Evolutionary conservation across 92 coral and sea anemone genomes (phyloP).

Genomic region (Epizoanthus stellaris): DNA sequence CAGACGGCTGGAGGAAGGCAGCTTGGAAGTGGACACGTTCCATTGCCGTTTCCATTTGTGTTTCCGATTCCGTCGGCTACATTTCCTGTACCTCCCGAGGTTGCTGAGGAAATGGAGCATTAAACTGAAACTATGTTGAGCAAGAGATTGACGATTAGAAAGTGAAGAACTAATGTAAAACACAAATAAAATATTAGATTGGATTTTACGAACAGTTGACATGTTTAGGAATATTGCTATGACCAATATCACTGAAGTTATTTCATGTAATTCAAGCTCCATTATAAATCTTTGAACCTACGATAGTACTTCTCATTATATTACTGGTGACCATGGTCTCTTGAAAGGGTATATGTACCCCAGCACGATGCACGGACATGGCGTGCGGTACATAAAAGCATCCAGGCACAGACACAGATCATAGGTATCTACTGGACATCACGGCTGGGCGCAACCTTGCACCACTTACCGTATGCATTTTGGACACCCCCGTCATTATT

Average conservation of each 20-base stretch:
- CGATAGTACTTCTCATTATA: no score
- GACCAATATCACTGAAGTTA: no score
- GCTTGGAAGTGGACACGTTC: slow-evolving; percentile 6
- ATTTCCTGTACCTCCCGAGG: not conserved
- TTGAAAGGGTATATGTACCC: no score
- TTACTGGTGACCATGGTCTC: no score
- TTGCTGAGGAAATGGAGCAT: not conserved
- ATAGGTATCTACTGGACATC: not conserved
- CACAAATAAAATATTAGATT: not conserved
- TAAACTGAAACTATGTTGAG: not conserved
- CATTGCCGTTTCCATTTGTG: not conserved
- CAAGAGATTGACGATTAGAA: not conserved
- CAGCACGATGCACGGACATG: no score
- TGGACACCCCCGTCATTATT: not conserved
- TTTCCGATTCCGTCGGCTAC: not conserved
- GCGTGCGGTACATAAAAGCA: no score
- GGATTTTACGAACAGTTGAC: no score
- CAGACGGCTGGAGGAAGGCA: slow-evolving; percentile 21
- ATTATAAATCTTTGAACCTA: no score
- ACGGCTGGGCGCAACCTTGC: not conserved
- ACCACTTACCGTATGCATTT: not conserved
- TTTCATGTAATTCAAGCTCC: no score
- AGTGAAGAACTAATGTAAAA: not conserved
- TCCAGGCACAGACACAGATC: no score
- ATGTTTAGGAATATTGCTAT: no score